Evolutionary conservation across 2,113 vertebrate genomes (phyloP), one percentile per base, ranked within the genome.

Genomic region (Apodemus speciosus): DNA sequence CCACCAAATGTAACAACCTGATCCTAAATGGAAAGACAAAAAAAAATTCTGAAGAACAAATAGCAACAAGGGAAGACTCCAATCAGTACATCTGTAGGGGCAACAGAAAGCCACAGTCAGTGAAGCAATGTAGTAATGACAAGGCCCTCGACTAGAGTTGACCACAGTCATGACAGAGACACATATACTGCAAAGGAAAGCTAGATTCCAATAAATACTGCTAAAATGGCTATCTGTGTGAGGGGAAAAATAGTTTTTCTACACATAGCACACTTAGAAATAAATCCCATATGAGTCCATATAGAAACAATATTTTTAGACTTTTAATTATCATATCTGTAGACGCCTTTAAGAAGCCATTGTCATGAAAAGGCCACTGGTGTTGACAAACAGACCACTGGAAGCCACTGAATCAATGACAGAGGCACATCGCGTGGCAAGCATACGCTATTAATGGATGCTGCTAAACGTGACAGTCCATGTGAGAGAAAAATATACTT

Each of bases 211-310:
- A 51, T 81, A 88, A 93, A 81, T 56, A 68, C 27, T 88, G 40
- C 40, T 91, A 81, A 85, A 90, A 79, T 85, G 56, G 2, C 56
- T 68, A 85, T 90, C 23, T 4, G 23, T 93, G 68, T 79, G 77
- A 93, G 49, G 46, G 91, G 91, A 95, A 91, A 95, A 94, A 90
- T 43, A 95, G 18, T 87, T 72, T 87, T 92, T 69, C 60, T 85
- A 85, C 40, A 62, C 51, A 91, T 6, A 56, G 3, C 38, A 46
- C 3, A 84, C 46, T 89, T 96, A 75, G 84, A 96, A 95, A 95
- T 71, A 90, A 94, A 88, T 92, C 81, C 87, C 62, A 96, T 60
- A 77, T 93, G 86, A 40, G 77, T 88, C 73, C 38, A 56, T 68
- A 72, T 64, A 88, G 85, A 94, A 93, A 35, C 4, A 91, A 94